These are phyloP conservation scores for Xenus cinereus DNA, from an alignment of 2,113 vertebrate species.

Conservation along the genomic window DNA sequence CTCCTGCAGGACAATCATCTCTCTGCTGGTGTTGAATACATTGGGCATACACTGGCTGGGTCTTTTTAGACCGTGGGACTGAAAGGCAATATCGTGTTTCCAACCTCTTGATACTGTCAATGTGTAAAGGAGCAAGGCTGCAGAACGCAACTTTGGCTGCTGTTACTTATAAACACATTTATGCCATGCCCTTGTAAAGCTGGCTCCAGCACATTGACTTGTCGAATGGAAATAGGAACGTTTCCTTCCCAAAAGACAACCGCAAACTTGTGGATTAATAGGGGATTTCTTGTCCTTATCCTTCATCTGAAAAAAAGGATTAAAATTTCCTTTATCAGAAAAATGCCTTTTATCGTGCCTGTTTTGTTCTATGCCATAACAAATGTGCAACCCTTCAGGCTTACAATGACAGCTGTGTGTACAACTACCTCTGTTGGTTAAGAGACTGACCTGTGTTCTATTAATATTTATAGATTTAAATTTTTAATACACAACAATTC, in stretches of 20 bases:
- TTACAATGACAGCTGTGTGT: neutral
- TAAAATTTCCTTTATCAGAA: neutral
- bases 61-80: neutral
- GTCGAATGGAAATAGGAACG: neutral
- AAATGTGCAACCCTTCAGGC: neutral
- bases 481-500: constrained; percentile 60
- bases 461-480: constrained; percentile 68
- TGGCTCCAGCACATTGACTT: neutral
- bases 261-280: neutral
- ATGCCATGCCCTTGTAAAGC: neutral
- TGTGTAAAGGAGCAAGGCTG: neutral
- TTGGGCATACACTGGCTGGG: fast-evolving
- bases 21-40: neutral
- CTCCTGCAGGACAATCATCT: neutral
- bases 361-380: neutral
- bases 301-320: neutral
- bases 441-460: constrained; percentile 35
- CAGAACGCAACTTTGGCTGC: neutral
- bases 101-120: neutral
- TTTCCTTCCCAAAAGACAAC: neutral
- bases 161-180: neutral
- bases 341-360: neutral
- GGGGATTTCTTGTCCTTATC: neutral
- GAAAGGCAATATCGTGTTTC: neutral
- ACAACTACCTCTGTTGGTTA: constrained; percentile 2